These are phyloP conservation scores for Cygnus atratus DNA, from an alignment of 2,113 vertebrate species.

Conservation along the genomic window DNA sequence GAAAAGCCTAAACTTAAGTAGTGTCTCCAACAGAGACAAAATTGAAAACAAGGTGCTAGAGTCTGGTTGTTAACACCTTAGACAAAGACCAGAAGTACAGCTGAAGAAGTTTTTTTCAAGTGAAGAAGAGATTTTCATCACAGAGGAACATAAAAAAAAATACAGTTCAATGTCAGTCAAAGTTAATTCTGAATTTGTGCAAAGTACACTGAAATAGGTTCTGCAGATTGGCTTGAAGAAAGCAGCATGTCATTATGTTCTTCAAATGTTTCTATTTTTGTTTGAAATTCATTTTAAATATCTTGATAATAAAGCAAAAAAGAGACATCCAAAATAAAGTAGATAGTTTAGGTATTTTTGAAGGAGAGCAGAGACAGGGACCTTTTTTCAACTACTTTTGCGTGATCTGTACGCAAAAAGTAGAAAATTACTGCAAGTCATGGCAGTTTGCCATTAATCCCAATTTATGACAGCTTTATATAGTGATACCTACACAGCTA, in stretches of 20 bases:
- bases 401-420: neutral
- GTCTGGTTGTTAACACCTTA: conserved; percentile 32
- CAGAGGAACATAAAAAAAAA: neutral
- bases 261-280: neutral
- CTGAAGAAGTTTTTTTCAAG: conserved; percentile 9
- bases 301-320: neutral
- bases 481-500: neutral
- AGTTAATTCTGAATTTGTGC: conserved; percentile 11
- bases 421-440: neutral
- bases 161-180: neutral
- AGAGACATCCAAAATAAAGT: neutral
- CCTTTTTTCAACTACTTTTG: neutral
- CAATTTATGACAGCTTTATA: neutral
- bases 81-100: conserved; percentile 13
- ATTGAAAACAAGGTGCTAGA: conserved; percentile 39
- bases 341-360: neutral
- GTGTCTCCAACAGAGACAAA: neutral
- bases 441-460: neutral
- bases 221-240: conserved; percentile 7
- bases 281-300: neutral
- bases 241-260: neutral
- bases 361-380: neutral
- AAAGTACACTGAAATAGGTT: neutral
- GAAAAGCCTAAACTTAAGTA: conserved; percentile 14
- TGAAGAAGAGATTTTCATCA: neutral